Evolutionary conservation across 2,113 vertebrate species (phyloP), one percentile per base, ranked within the genome.

Genomic region (Corydoras sp.): DNA sequence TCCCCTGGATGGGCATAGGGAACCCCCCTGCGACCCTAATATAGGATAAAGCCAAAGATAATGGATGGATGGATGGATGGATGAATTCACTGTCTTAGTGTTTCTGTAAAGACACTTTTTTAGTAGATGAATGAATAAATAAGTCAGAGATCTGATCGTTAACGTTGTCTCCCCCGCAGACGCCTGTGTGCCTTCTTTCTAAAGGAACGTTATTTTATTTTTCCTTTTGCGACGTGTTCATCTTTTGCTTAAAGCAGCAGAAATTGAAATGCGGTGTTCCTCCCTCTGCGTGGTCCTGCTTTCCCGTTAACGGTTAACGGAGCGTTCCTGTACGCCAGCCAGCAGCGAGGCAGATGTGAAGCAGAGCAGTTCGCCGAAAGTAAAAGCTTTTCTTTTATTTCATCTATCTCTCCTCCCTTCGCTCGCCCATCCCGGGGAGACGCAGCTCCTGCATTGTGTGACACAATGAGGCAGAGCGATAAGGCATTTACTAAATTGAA

Each of bases 301-400:
- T 48, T 55, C 13, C 5, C 53, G 13, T 48, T 31, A 74, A 54
- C 50, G 30, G 64, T 58, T 24, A 65, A 35, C 31, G 54, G 62
- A 62, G 29, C 51, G 30, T 54, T 55, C 62, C 55, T n/a, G 49
- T 65, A 58, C 56, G 31, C 32, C 10, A 32, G 14, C 58, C 51
- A 69, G 59, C 65, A 49, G 58, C 35, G 31, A 64, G 50, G 67
- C 79, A 86, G 77, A 83, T 84, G 78, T 81, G 78, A 64, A 79
- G 51, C 58, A 78, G 69, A 62, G 54, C 77, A 74, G 73, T 68
- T 83, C 80, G 80, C 1, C 76, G 78, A 69, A 79, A 12, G 79
- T 79, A 77, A 58, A 81, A 83, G 70, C 48, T 53, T 63, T 77
- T 65, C 76, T 32, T 67, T 82, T 24, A 77, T 35, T 77, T 82